Percentiles rank a stretch among this genome's conserved stretches.
Evolutionary conservation across 2,797 vertebrate genomes (phyloP).

Genomic region (Myoxocephalus aenaeus): DNA sequence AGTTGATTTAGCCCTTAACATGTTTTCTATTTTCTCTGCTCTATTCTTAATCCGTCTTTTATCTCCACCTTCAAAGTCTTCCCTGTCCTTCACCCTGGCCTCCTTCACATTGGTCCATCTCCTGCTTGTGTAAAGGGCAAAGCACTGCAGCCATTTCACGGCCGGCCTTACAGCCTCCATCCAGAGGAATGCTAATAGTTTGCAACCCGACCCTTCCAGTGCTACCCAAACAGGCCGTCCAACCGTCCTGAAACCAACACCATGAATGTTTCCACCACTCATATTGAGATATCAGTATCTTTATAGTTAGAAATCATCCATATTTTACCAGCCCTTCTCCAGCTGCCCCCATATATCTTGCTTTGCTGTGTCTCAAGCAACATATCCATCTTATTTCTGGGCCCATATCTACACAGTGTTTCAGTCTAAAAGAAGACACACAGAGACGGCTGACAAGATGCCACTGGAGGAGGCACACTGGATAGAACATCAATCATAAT

Average conservation of each 20-base stretch:
- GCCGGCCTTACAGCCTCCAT: slow-evolving; percentile 46
- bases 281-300: slow-evolving; percentile 82
- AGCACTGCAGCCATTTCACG: slow-evolving; percentile 30
- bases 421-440: slow-evolving; percentile 71
- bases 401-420: slow-evolving; percentile 54
- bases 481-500: slow-evolving; percentile 57
- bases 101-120: slow-evolving; percentile 10
- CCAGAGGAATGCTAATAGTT: slow-evolving; percentile 83
- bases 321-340: slow-evolving; percentile 70
- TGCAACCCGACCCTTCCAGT: slow-evolving; percentile 76
- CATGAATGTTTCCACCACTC: slow-evolving; percentile 75
- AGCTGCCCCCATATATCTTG: slow-evolving; percentile 81
- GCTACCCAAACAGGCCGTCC: slow-evolving; percentile 78
- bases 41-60: background rate
- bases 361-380: slow-evolving; percentile 65
- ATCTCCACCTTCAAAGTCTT: background rate
- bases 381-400: slow-evolving; percentile 77
- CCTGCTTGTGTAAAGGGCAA: slow-evolving; percentile 47
- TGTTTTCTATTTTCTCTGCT: background rate
- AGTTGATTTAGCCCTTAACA: background rate
- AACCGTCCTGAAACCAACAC: slow-evolving; percentile 76
- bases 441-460: slow-evolving; percentile 51
- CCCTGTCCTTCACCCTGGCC: background rate
- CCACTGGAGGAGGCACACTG: slow-evolving; percentile 53
- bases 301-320: slow-evolving; percentile 83